A percentile compares a stretch with the other conserved stretches of the same genome.
These are phyloP conservation scores for Sesamia inferens DNA, from an alignment of 2,888 invertebrate species.

Conservation along the genomic window DNA sequence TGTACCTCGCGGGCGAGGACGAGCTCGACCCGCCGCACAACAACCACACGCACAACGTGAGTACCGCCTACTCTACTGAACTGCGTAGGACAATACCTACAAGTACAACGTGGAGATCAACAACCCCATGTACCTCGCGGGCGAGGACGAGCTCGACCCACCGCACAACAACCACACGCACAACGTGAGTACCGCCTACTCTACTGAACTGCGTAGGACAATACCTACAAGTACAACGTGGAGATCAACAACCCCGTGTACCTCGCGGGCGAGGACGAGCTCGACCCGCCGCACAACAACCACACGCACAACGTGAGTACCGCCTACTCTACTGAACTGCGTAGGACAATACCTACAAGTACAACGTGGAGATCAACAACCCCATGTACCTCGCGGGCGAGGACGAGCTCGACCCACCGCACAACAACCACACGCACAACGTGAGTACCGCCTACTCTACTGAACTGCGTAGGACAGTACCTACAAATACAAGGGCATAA, in stretches of 20 bases:
- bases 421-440: slow-evolving; percentile 40
- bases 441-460: neutral
- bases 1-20: slow-evolving; percentile 94
- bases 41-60: slow-evolving; percentile 54
- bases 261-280: slow-evolving; percentile 92
- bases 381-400: slow-evolving; percentile 95
- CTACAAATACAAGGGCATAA: neutral
- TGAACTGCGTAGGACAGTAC: neutral
- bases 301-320: slow-evolving; percentile 18
- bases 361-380: slow-evolving; percentile 96
- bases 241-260: slow-evolving; percentile 97
- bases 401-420: slow-evolving; percentile 88
- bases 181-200: slow-evolving; percentile 42
- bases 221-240: too few relatives aligned
- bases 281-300: slow-evolving; percentile 68
- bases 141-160: slow-evolving; percentile 91
- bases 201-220: too few relatives aligned
- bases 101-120: slow-evolving; percentile 96
- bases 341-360: too few relatives aligned
- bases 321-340: too few relatives aligned
- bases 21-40: slow-evolving; percentile 85
- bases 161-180: slow-evolving; percentile 55
- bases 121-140: slow-evolving; percentile 96
- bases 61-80: slow-evolving; percentile 27
- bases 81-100: too few relatives aligned